These are phyloP conservation scores for Cyphomyrus plagiostoma DNA, from an alignment of 2,113 vertebrate species.

Conservation along the genomic window DNA sequence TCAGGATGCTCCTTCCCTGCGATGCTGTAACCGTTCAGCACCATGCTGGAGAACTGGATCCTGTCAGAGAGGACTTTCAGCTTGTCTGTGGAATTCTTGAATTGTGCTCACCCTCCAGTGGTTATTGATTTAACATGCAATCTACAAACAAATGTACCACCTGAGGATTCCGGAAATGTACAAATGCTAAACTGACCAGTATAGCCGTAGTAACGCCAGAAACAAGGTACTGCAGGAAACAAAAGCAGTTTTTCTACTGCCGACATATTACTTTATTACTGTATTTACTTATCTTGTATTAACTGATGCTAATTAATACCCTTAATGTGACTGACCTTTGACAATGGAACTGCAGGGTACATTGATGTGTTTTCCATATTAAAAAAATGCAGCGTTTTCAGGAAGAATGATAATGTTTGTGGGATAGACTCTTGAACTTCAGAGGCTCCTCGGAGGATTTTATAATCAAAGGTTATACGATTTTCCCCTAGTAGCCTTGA, in stretches of 20 bases:
- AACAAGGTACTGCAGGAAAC: constrained; percentile 15
- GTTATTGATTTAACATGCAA: constrained; percentile 59
- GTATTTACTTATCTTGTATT: constrained; percentile 1
- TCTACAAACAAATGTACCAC: constrained; percentile 65
- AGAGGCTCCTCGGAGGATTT: constrained; percentile 4
- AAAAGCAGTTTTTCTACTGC: neutral
- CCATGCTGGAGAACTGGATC: neutral
- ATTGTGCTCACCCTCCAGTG: constrained; percentile 45
- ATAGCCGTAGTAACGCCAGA: constrained; percentile 47
- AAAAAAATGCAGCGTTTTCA: neutral
- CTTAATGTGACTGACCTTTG: neutral
- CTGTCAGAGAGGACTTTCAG: constrained; percentile 22
- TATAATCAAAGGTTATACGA: constrained; percentile 21
- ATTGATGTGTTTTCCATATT: neutral
- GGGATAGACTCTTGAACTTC: neutral
- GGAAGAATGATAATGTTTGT: constrained; percentile 7
- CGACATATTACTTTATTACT: constrained; percentile 1
- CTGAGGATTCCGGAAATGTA: constrained; percentile 46
- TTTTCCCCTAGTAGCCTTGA: constrained; percentile 3
- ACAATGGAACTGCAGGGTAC: neutral
- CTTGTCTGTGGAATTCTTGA: constrained; percentile 39
- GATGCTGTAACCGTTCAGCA: neutral
- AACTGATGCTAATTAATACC: constrained; percentile 12
- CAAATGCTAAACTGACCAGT: constrained; percentile 59
- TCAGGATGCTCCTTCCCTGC: neutral